phyloP scores from a whole-genome alignment of 2,888 invertebrate species.

The Cerastis leucographa region DNA sequence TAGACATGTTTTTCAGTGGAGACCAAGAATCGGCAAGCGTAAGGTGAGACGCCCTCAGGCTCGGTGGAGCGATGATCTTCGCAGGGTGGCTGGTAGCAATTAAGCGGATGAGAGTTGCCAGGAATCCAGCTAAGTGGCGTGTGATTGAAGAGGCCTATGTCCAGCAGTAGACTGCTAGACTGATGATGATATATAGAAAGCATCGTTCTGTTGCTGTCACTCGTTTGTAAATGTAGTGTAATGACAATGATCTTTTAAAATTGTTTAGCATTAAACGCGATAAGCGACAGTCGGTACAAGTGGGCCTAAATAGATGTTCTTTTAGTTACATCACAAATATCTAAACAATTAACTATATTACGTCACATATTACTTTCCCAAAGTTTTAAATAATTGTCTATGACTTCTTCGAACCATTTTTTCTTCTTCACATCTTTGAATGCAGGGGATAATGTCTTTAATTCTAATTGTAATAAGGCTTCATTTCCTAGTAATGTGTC shows the following conservation, averaged over 20 bases:
- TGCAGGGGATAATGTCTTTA: slow-evolving; percentile 94
- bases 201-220: background rate
- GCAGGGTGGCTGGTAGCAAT: background rate
- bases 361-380: slow-evolving; percentile 97
- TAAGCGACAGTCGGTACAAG: background rate
- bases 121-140: background rate
- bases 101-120: background rate
- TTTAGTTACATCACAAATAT: slow-evolving; percentile 55
- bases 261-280: background rate
- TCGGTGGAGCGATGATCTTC: background rate
- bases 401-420: slow-evolving; percentile 96
- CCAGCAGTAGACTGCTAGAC: background rate
- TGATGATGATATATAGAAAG: background rate
- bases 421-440: slow-evolving; percentile 94
- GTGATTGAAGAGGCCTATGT: background rate
- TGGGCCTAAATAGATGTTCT: slow-evolving; percentile 14
- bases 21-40: background rate
- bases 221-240: background rate
- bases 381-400: slow-evolving; percentile 96
- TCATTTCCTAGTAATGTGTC: slow-evolving; percentile 95
- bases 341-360: slow-evolving; percentile 58
- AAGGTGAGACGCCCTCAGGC: background rate
- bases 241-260: background rate
- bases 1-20: background rate
- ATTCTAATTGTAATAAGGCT: slow-evolving; percentile 95